Percentiles rank a stretch among this genome's conserved stretches.
These are phyloP conservation scores for Luperina nickerlii DNA, from an alignment of 2,888 invertebrate species.

Conservation along the genomic window DNA sequence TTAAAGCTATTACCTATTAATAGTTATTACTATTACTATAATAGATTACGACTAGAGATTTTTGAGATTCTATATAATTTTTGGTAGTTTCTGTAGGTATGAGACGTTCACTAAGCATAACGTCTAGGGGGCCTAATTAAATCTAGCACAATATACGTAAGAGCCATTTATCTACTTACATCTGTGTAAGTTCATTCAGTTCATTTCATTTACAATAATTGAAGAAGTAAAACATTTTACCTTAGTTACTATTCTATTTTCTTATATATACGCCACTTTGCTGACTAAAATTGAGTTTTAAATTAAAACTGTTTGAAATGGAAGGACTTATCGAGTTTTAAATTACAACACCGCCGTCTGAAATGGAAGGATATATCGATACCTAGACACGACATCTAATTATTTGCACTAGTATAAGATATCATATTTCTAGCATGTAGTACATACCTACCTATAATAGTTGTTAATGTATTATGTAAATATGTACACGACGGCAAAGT, in stretches of 20 bases:
- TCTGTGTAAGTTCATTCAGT: background rate
- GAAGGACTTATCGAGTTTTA: no score
- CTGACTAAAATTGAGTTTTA: background rate
- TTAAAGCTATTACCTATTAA: conserved; percentile 30
- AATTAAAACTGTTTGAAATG: background rate
- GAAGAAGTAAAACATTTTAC: background rate
- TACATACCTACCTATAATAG: background rate
- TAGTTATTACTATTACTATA: background rate
- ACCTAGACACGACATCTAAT: background rate
- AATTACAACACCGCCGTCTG: no score
- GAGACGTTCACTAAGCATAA: background rate
- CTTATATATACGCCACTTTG: background rate
- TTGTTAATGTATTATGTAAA: background rate
- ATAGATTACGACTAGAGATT: conserved; percentile 25
- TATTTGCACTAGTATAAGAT: background rate
- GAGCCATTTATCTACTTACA: background rate
- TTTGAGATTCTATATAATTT: conserved; percentile 21
- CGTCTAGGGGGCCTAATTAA: background rate
- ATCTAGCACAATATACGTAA: conserved; percentile 3
- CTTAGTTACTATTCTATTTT: background rate
- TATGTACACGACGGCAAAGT: background rate
- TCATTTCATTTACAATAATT: conserved; percentile 9
- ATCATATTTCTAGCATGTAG: conserved; percentile 7
- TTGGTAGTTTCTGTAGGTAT: background rate
- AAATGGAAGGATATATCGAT: background rate